Evolutionary conservation across 2,113 vertebrate species (phyloP).

Genomic region (Serinus canaria): DNA sequence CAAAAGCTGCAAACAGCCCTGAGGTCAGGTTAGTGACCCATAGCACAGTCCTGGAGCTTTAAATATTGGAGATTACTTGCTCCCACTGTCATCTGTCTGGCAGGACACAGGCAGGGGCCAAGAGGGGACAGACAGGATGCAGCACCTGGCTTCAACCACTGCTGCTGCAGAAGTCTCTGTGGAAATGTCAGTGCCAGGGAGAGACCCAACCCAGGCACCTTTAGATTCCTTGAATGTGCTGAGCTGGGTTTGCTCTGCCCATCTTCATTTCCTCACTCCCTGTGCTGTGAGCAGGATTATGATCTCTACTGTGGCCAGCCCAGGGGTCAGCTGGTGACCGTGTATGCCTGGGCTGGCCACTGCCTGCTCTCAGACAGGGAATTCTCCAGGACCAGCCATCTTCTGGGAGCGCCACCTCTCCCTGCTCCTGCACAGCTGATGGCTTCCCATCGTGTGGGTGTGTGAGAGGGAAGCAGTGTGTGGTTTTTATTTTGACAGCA

Average conservation of each 20-base stretch:
- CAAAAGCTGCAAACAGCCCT: not conserved
- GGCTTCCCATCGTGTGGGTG: not conserved
- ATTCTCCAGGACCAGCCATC: not conserved
- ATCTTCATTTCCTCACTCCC: not conserved
- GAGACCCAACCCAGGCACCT: fast-evolving
- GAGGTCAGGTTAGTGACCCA: not conserved
- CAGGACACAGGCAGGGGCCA: not conserved
- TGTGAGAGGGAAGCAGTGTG: not conserved
- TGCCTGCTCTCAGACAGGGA: not conserved
- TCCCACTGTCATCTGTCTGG: not conserved
- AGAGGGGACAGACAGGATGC: not conserved
- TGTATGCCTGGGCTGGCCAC: not conserved
- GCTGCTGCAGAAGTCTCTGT: not conserved
- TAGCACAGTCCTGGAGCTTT: not conserved
- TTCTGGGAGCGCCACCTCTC: not conserved
- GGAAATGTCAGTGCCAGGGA: not conserved
- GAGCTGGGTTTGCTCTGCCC: not conserved
- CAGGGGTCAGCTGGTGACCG: not conserved
- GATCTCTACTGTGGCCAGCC: not conserved
- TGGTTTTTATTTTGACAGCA: slow-evolving; percentile 11
- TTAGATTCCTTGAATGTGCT: fast-evolving
- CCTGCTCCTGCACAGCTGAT: not conserved
- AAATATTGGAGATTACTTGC: not conserved
- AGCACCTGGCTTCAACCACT: not conserved
- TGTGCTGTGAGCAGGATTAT: fast-evolving